Evolutionary conservation across 2,797 vertebrate genomes (phyloP).

Genomic region (Myotis myotis): DNA sequence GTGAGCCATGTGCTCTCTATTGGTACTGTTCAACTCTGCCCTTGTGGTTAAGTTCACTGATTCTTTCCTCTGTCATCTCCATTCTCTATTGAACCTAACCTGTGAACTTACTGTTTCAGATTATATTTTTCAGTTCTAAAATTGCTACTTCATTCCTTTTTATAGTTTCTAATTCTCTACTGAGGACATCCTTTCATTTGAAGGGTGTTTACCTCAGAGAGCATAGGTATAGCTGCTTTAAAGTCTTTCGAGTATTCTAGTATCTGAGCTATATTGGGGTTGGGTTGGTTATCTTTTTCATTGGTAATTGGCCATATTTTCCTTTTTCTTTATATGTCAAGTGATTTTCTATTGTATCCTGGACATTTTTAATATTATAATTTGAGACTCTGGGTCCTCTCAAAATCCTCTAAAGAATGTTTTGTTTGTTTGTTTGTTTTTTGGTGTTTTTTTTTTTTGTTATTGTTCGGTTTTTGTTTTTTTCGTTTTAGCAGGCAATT

Average conservation of each 20-base stretch:
- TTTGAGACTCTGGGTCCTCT: not conserved
- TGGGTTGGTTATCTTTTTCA: not conserved
- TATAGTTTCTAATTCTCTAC: not conserved
- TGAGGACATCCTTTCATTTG: not conserved
- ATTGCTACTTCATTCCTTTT: not conserved
- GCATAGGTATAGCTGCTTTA: not conserved
- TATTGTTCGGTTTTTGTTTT: not conserved
- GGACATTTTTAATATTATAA: not conserved
- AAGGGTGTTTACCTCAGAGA: not conserved
- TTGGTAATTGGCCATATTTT: not conserved
- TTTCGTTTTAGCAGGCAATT: not conserved
- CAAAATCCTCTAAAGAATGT: not conserved
- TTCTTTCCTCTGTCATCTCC: not conserved
- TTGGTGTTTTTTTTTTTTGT: not conserved
- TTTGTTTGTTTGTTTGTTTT: no score
- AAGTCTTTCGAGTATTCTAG: not conserved
- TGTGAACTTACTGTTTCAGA: not conserved
- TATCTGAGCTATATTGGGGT: not conserved
- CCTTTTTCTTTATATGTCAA: conserved; percentile 11
- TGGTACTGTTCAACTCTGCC: not conserved
- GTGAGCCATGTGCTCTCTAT: not conserved
- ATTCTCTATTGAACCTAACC: not conserved
- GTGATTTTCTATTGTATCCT: not conserved
- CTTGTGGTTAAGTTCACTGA: not conserved
- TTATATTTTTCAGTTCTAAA: conserved; percentile 1